Evolutionary conservation across 2,113 vertebrate species (phyloP).

Genomic region (Baryphthengus martii): DNA sequence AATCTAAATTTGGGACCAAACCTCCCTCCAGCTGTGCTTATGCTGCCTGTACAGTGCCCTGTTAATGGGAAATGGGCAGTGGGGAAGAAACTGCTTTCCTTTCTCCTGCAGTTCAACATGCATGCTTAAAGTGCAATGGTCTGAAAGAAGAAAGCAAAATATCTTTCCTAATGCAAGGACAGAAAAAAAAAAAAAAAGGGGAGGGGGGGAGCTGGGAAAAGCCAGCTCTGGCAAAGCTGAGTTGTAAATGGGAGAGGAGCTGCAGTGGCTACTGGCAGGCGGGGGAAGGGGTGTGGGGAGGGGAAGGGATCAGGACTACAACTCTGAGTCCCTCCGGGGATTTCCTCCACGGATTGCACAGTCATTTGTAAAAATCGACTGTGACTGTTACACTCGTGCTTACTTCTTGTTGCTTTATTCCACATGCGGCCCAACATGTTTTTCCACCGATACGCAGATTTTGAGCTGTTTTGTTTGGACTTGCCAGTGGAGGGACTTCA

Average conservation of each 20-base stretch:
- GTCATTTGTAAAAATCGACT: conserved; percentile 36
- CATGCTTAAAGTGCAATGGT: neutral
- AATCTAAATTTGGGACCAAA: neutral
- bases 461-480: conserved; percentile 66
- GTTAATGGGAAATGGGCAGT: neutral
- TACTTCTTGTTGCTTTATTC: conserved; percentile 30
- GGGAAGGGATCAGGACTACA: neutral
- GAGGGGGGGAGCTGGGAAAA: neutral
- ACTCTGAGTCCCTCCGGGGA: neutral
- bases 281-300: neutral
- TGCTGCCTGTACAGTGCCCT: neutral
- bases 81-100: neutral
- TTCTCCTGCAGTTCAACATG: neutral
- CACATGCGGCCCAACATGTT: conserved; percentile 7
- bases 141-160: neutral
- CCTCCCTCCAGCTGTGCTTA: neutral
- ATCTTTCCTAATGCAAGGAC: neutral
- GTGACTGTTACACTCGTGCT: conserved; percentile 1
- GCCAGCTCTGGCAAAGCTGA: neutral
- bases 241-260: neutral
- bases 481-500: conserved; percentile 23
- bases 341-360: conserved; percentile 14
- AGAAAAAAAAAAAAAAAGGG: neutral
- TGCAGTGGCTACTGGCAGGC: neutral
- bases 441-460: conserved; percentile 30